Conservation (phyloP, 2,888 invertebrate genomes). For the Myopa testacea region DNA sequence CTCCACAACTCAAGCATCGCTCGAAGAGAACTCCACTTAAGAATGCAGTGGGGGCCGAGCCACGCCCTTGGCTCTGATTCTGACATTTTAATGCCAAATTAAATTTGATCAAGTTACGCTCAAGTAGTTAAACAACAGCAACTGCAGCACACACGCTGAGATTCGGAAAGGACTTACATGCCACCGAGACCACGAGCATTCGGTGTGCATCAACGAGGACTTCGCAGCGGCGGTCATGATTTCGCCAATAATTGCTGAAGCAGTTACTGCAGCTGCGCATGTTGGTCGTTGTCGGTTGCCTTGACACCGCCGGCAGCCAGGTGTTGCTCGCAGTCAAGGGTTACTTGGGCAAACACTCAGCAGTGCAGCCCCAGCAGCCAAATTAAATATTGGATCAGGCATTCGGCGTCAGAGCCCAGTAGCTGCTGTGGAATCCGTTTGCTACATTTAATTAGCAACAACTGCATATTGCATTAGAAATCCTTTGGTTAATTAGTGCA, state of each 20-base stretch:
- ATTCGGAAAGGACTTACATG: background rate
- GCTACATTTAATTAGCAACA: constrained; percentile 49
- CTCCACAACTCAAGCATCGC: background rate
- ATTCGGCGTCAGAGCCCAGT: constrained; percentile 40
- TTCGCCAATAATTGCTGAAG: constrained; percentile 36
- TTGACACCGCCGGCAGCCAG: constrained; percentile 10
- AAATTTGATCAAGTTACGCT: constrained; percentile 23
- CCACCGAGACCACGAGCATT: background rate
- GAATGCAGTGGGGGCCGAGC: too few relatives aligned
- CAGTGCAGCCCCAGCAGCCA: constrained; percentile 24
- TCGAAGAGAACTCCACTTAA: background rate
- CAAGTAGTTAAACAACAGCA: constrained; percentile 3
- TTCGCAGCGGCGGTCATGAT: constrained; percentile 47
- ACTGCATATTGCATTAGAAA: constrained; percentile 38
- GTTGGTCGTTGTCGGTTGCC: constrained; percentile 4
- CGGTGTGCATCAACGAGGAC: background rate
- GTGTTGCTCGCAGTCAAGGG: constrained; percentile 36
- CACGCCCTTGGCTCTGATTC: background rate
- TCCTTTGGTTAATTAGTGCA: constrained; percentile 36
- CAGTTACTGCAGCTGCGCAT: background rate
- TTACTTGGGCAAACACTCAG: constrained; percentile 38
- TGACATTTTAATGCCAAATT: constrained; percentile 30
- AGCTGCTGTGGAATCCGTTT: constrained; percentile 6
- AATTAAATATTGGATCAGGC: constrained; percentile 53
- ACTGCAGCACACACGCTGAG: background rate